A percentile compares a stretch with the other conserved stretches of the same genome.
Evolutionary conservation across 2,888 invertebrate species (phyloP).

Genomic region (Drosophila testacea): DNA sequence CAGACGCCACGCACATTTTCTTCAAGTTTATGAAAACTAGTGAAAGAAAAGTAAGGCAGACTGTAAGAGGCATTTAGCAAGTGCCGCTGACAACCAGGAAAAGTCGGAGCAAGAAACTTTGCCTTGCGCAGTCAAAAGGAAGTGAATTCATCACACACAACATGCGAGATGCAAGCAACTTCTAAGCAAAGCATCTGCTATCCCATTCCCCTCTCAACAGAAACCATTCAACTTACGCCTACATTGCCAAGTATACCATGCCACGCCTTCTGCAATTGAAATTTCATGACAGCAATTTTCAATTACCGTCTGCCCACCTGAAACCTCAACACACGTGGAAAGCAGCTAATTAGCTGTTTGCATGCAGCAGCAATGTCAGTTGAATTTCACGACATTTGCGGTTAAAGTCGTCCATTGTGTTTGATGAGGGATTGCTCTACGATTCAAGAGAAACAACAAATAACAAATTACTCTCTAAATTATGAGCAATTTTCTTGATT

Average conservation of each 20-base stretch:
- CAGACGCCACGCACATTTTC: conserved; percentile 35
- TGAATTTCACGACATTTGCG: conserved; percentile 12
- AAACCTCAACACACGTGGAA: conserved; percentile 19
- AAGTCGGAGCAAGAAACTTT: conserved; percentile 48
- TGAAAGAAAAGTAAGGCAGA: conserved; percentile 35
- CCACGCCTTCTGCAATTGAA: conserved; percentile 55
- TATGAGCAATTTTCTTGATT: not conserved
- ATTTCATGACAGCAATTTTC: conserved; percentile 69
- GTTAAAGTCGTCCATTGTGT: not conserved
- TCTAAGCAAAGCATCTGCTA: conserved; percentile 16
- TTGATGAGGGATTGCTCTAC: not conserved
- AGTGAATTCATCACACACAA: conserved; percentile 51
- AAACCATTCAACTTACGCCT: conserved; percentile 1
- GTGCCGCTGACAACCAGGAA: conserved; percentile 61
- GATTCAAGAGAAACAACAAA: not conserved
- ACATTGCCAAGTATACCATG: conserved; percentile 4
- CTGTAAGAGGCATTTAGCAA: conserved; percentile 54
- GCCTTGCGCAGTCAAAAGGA: conserved; percentile 32
- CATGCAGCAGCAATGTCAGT: conserved; percentile 15
- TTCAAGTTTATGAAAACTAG: conserved; percentile 70
- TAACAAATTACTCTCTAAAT: conserved; percentile 1
- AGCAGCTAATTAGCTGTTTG: conserved; percentile 38
- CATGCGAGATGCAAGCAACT: conserved; percentile 28
- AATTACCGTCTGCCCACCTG: conserved; percentile 52
- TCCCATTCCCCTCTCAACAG: not conserved